phyloP scores from a whole-genome alignment of 2,113 vertebrate genomes.

The Ochotona curzoniae region DNA sequence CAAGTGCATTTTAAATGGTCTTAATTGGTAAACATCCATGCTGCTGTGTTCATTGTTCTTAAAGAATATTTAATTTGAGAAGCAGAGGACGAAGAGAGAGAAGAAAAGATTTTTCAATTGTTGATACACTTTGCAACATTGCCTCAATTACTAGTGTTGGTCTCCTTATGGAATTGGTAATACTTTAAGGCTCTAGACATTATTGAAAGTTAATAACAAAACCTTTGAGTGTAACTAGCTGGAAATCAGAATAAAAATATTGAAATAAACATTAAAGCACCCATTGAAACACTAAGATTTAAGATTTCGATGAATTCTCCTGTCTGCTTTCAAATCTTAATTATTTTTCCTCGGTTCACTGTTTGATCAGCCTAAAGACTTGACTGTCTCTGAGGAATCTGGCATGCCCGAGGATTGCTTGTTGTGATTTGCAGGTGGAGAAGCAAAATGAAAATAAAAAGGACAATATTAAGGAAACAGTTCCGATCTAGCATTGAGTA shows the following conservation, averaged over 20 bases:
- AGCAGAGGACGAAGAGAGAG: no score
- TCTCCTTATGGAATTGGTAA: not conserved
- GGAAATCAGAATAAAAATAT: not conserved
- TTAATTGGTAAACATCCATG: no score
- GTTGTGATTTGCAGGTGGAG: not conserved
- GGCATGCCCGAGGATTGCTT: not conserved
- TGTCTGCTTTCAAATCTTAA: constrained; percentile 16
- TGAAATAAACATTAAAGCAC: not conserved
- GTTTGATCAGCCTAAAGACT: not conserved
- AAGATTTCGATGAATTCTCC: not conserved
- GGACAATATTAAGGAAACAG: not conserved
- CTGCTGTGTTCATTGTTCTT: no score
- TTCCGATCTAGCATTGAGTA: constrained; percentile 27
- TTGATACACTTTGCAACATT: no score
- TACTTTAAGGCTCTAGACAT: not conserved
- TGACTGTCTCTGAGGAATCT: not conserved
- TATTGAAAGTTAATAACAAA: no score
- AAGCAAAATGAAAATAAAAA: not conserved
- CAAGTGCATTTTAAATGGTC: no score
- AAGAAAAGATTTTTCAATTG: no score
- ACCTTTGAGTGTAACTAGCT: not conserved
- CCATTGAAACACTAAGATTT: not conserved
- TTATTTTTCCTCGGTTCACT: not conserved
- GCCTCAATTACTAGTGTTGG: no score
- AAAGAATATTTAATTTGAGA: no score